A percentile compares a stretch with the other conserved stretches of the same genome.
These are phyloP conservation scores for Lamellibrachia luymesi DNA, from an alignment of 1,140 invertebrate species.

Conservation along the genomic window DNA sequence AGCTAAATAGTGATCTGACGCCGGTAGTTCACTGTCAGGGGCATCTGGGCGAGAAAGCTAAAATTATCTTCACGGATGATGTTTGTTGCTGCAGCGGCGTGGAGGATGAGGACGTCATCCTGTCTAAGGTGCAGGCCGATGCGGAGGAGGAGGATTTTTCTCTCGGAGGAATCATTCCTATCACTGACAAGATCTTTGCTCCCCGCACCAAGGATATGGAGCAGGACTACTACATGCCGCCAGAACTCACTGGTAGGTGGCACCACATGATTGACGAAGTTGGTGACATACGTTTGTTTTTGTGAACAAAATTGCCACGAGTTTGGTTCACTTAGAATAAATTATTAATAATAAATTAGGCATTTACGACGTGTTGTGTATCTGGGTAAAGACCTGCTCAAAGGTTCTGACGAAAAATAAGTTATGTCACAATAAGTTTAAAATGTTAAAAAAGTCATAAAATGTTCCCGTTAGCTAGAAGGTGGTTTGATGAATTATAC, in stretches of 20 bases:
- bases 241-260: conserved; percentile 79
- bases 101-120: conserved; percentile 81
- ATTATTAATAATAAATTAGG: no score
- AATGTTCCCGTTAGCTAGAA: no score
- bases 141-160: conserved; percentile 18
- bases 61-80: conserved; percentile 26
- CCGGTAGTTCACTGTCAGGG: no score
- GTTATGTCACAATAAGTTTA: no score
- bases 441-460: no score
- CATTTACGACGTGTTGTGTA: no score
- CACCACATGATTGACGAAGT: neutral
- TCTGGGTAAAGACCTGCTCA: no score
- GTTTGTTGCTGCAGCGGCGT: conserved; percentile 70
- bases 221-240: conserved; percentile 84
- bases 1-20: no score
- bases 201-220: conserved; percentile 89
- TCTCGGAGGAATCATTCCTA: conserved; percentile 23
- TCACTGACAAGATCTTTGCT: conserved; percentile 68
- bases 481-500: no score
- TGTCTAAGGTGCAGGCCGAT: conserved; percentile 62
- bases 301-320: neutral
- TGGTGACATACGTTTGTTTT: neutral
- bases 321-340: neutral
- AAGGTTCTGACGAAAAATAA: no score
- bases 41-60: no score